Conservation (phyloP, 2,888 invertebrate species). For the Herminia tarsipennalis region DNA sequence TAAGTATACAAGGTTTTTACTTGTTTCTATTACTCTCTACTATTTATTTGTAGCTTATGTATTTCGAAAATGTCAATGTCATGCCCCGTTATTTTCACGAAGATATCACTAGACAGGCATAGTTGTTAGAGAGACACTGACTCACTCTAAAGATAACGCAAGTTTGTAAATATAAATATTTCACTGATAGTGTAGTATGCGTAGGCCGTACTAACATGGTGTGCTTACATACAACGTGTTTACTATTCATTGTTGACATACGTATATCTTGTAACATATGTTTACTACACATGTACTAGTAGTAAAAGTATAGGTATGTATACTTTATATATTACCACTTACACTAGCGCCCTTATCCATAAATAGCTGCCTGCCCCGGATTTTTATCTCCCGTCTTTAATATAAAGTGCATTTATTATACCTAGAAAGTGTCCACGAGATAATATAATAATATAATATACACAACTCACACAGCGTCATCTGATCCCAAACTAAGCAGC, state of each 20-base stretch:
- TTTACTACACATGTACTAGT: too few relatives aligned
- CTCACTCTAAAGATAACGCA: conserved; percentile 23
- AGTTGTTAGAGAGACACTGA: not conserved
- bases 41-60: conserved; percentile 19
- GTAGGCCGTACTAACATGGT: not conserved
- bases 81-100: conserved; percentile 32
- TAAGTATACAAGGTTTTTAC: conserved; percentile 36
- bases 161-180: conserved; percentile 40
- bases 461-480: too few relatives aligned
- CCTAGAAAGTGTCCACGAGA: too few relatives aligned
- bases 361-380: too few relatives aligned
- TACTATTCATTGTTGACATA: too few relatives aligned
- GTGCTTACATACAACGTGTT: not conserved
- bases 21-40: conserved; percentile 19
- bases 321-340: too few relatives aligned
- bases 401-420: too few relatives aligned
- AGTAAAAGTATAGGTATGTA: too few relatives aligned
- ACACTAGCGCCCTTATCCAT: too few relatives aligned
- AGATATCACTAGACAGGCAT: conserved; percentile 16
- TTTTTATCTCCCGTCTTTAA: too few relatives aligned
- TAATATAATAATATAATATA: too few relatives aligned
- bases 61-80: conserved; percentile 53
- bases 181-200: conserved; percentile 21
- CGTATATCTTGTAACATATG: not conserved
- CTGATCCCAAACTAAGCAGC: too few relatives aligned